Evolutionary conservation across 1,140 invertebrate species (phyloP).

Genomic region (Chironomus tepperi): DNA sequence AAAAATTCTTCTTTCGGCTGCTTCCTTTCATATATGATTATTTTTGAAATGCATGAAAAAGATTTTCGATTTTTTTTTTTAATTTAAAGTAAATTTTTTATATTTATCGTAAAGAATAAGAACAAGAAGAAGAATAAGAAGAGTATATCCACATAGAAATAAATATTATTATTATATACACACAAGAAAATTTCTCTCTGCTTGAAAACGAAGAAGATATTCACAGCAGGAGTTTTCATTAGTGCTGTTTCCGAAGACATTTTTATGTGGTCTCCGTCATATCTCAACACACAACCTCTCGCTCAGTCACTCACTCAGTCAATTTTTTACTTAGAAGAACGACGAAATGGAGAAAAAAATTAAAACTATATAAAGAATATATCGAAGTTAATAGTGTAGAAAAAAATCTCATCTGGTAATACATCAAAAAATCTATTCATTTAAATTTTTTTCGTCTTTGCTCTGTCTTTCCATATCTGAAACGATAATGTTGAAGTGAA

Average conservation of each 20-base stretch:
- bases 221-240: constrained; percentile 23
- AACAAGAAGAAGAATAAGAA: background rate
- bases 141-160: background rate
- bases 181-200: background rate
- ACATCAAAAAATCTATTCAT: constrained; percentile 17
- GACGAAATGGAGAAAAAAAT: background rate
- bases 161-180: no score
- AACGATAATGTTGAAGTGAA: constrained; percentile 13
- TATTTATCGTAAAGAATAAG: background rate
- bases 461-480: background rate
- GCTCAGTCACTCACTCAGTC: background rate
- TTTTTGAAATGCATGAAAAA: background rate
- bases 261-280: constrained; percentile 12
- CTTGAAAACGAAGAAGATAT: background rate
- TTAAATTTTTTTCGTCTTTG: constrained; percentile 2
- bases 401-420: constrained; percentile 22
- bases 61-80: background rate
- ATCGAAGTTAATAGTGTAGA: constrained; percentile 4
- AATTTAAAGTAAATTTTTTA: background rate
- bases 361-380: background rate
- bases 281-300: background rate
- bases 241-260: constrained; percentile 20
- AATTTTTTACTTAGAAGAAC: background rate
- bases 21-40: no score
- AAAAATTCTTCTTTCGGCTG: background rate